Base-by-base conservation (phyloP, 2,888 invertebrate species). In the Acholoe squamosa region DNA sequence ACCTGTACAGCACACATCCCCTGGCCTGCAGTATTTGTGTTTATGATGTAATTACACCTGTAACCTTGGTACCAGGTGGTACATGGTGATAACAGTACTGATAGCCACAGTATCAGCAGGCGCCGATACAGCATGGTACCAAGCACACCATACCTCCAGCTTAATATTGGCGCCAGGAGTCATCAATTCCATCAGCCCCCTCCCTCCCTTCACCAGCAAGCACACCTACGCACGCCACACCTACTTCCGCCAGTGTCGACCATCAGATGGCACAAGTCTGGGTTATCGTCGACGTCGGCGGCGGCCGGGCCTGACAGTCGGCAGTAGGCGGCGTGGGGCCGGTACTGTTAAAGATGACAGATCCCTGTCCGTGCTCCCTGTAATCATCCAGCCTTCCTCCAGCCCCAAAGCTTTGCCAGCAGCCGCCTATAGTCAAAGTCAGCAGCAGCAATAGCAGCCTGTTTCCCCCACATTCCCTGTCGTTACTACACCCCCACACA, bases 11-110 rank as follows among this genome's bases (percentile, higher is more conserved):
- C n/a, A n/a, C n/a, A n/a, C n/a, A n/a, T n/a, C n/a, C n/a, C n/a
- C n/a, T n/a, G n/a, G n/a, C n/a, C n/a, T n/a, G n/a, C n/a, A n/a
- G n/a, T n/a, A n/a, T n/a, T n/a, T n/a, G n/a, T n/a, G n/a, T n/a
- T n/a, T n/a, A n/a, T n/a, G n/a, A n/a, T n/a, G n/a, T n/a, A 43
- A 76, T 76, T 76, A 0, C 80, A 80, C 80, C 80, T 80, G 80
- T 34, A n/a, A n/a, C n/a, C n/a, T n/a, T n/a, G n/a, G n/a, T n/a
- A 19, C 22, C 80, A 33, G 80, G 80, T 34, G 80, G 0, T 43
- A 77, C 7, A 22, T 10, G 80, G 34, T 34, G 80, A 80, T 43
- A 80, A 19, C 34, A 22, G 7, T 43, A 22, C 43, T 19, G 31
- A 12, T 28, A 5, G 77, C 54, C 54, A 54, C 54, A 54, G 19